Evolutionary conservation across 1,140 invertebrate genomes (phyloP), one percentile per base, ranked within the genome.

Genomic region (Metaphire vulgaris): DNA sequence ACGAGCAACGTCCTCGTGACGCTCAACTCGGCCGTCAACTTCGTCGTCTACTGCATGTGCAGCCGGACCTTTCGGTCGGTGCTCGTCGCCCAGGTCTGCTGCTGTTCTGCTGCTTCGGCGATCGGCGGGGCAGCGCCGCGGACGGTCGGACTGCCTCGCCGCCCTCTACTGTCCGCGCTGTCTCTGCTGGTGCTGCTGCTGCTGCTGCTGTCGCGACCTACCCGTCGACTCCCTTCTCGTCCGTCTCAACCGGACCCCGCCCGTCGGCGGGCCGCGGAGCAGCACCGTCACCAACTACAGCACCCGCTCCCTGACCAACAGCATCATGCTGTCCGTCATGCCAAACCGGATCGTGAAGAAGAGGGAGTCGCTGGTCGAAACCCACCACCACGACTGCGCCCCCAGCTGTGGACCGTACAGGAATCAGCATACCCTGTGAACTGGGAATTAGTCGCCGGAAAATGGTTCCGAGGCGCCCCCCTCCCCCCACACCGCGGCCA

Each of bases 1-100:
- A 16, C 33, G 28, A 67, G 64, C 29, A 78, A 78, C 68, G 41
- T 75, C 15, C 26, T 78, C 15, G 69, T 78, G 28, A 75, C 68
- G 2, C 32, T 78, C 77, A 74, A 78, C 33, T 78, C 77, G 1
- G 77, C 77, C 66, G 21, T 74, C 41, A 78, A 78, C 68, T 78
- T 78, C 69, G 32, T 74, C 77, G 70, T 78, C 30, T 78, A 75
- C 69, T 78, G 77, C 69, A 33, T 78, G 29, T 75, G 73, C 28
- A 75, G 77, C 29, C 31, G 64, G 14, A 74, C 69, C 33, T 78
- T 78, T 34, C 72, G 77, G 16, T 28, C 66, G 29, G 26, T 41
- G 1, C 34, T 77, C 41, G 41, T 56, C 6, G 6, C 41, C 6
- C 41, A 56, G 41, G 6, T 56, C 41, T 56, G 6, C 41, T 56